Base-by-base conservation (phyloP, 2,797 vertebrate species). In the Halcyon leucocephala region DNA sequence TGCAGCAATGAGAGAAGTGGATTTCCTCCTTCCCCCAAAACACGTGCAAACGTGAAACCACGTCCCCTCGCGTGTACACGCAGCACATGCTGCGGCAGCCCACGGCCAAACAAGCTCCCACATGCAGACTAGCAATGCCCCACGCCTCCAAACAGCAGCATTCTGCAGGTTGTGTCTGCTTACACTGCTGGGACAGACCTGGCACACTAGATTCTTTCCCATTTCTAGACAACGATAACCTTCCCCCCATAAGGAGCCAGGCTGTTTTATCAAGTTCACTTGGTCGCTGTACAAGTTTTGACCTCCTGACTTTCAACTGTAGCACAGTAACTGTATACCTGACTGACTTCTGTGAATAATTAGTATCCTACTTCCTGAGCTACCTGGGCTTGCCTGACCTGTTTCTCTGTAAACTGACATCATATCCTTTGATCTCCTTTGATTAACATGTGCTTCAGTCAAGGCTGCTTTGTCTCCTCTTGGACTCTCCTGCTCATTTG, bases 311-410 rank as follows among this genome's bases (percentile, higher is more conserved):
- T 98, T 97, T 77, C 94, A 84, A 46, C 91, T 55, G 91, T 33
- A 73, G 96, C 51, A n/a, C 7, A 22, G 98, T 97, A 98, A 98
- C 97, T 80, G 60, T 98, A 98, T 85, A 98, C 98, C 97, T 91
- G 90, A 93, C 97, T 98, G 96, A 94, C 97, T 97, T 85, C 97
- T 94, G 96, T 96, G 97, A 98, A 98, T 98, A 98, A 99, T 99
- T 98, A 98, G 97, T 87, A 98, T 95, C 97, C 98, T 96, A 98
- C 98, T 98, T 99, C 98, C 98, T 97, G 97, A 97, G 97, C 97
- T 98, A 98, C 98, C 98, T 98, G 98, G 96, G 98, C 98, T 99
- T 97, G 98, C 98, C 98, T 92, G 98, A 99, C 99, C 99, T 99
- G 99, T 99, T 99, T 98, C 97, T 97, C 98, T 96, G 90, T 97